A percentile compares a stretch with the other conserved stretches of the same genome.
Evolutionary conservation across 1,140 invertebrate genomes (phyloP).

Genomic region (Linepithema humile): DNA sequence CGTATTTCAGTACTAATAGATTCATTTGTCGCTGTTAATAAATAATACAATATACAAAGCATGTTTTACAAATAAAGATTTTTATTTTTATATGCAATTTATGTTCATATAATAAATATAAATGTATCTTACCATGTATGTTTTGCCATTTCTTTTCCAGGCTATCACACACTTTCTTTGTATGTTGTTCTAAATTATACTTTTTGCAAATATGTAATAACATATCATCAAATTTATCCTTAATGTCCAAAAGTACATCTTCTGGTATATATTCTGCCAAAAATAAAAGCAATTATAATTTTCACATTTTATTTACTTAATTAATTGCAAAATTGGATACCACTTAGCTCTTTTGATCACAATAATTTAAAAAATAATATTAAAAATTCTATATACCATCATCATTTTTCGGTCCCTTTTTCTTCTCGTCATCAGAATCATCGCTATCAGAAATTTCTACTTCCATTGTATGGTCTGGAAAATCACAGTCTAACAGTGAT

Average conservation of each 20-base stretch:
- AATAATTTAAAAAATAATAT: neutral
- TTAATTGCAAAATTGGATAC: neutral
- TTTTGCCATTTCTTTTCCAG: conserved; percentile 71
- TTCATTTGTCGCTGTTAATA: conserved; percentile 69
- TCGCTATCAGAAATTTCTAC: conserved; percentile 85
- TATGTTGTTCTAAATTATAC: conserved; percentile 80
- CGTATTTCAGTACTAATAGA: conserved; percentile 73
- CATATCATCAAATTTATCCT: conserved; percentile 73
- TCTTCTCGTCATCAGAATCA: conserved; percentile 82
- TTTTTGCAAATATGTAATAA: conserved; percentile 73
- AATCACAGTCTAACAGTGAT: conserved; percentile 81
- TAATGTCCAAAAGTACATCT: conserved; percentile 72
- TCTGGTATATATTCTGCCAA: conserved; percentile 75
- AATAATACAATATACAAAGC: neutral
- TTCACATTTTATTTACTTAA: neutral
- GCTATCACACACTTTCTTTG: conserved; percentile 69
- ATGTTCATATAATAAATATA: neutral
- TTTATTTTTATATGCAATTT: neutral
- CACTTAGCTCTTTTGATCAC: neutral
- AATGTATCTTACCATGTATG: conserved; percentile 70
- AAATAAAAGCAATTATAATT: neutral
- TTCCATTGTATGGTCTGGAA: conserved; percentile 85
- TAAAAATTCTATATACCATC: conserved; percentile 46
- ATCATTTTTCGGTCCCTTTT: conserved; percentile 43
- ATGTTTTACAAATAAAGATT: neutral